Base-by-base conservation (phyloP, 1,140 invertebrate genomes). In the Zaprionus inermis region DNA sequence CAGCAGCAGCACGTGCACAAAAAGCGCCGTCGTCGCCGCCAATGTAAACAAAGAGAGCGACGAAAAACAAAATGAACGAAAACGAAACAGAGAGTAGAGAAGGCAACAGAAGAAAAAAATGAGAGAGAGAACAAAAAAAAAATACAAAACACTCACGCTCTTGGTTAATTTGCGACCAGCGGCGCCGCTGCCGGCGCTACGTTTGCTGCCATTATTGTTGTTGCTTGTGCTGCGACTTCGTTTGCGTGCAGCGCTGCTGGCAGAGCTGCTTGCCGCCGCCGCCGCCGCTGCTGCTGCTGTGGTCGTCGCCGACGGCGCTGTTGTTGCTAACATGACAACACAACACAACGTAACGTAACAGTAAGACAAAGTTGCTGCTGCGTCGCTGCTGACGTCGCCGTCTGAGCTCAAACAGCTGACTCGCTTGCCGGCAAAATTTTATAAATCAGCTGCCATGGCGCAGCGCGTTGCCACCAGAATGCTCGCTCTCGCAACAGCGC, bases 11-110 rank as follows among this genome's bases (percentile, higher is more conserved):
- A 88, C 83, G 84, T 89, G 84, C 84, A 83, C 52, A 68, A 64
- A 28, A 38, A 54, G 63, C 78, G 46, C 63, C 61, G 67, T 5
- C 0, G 24, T 5, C 24, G 24, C 5, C 30, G 30, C n/a, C 55
- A 85, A 89, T 84, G 84, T 89, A 89, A 88, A 88, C 84, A 88
- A 81, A 79, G 77, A 65, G 46, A 67, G 20, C 61, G n/a, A 72
- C 34, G 60, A 67, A 51, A 73, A 46, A 28, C 12, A 58, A 24
- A 54, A 49, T 63, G 41, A 58, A 57, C 63, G 46, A 72, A 36
- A 59, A n/a, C 14, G 18, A 59, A 56, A 32, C 60, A 70, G 49
- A 52, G 41, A 58, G 52, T 34, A 44, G 51, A 55, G 51, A 59
- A 65, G 66, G 24, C 79, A 72, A 58, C 38, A 77, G 82, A 34